Base-by-base conservation (phyloP, 64 coral and sea anemone species). In the Stylophora pistillata region DNA sequence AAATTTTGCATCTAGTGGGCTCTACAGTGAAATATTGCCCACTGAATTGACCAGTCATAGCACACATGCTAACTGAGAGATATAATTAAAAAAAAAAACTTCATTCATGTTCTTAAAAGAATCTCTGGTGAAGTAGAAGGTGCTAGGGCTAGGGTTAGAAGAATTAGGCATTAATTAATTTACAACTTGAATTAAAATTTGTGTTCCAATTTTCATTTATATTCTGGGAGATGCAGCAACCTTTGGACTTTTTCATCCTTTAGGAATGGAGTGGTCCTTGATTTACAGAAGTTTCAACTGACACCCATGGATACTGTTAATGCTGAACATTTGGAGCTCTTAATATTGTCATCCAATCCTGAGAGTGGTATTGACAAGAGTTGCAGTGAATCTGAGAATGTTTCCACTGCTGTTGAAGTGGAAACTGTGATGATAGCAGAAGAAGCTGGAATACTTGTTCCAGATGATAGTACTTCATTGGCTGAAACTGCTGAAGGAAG, bases 231-330 rank as follows among this genome's bases (percentile, higher is more conserved):
- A n/a, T n/a, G 6, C 37, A 41, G 2, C 6, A 41, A 41, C 37
- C 26, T 28, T n/a, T 68, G n/a, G 4, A 1, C 11, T 32, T 63
- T 29, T 33, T 47, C 27, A 21, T 53, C 60, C 47, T 84, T 84
- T 63, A 84, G 80, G 18, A 41, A 41, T 68, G 61, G 68, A 69
- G 80, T 84, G 11, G 28, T 84, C 61, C 32, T 84, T 55, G 62
- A 84, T 84, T 62, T 84, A 23, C 80, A 84, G 13, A 84, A 84
- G 60, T 84, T 84, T 64, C 80, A 84, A 53, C 68, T 84, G 13
- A 60, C 66, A 53, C 80, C 80, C 33, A 84, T 84, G 80, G 80
- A 84, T 33, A 84, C 80, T 0, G 60, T 84, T 0, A 84, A 84
- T 20, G 25, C 80, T 47, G 80, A 84, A 26, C 80, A 84, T 30